phyloP scores from a whole-genome alignment of 2,113 vertebrate genomes.

The Heterocephalus glaber region DNA sequence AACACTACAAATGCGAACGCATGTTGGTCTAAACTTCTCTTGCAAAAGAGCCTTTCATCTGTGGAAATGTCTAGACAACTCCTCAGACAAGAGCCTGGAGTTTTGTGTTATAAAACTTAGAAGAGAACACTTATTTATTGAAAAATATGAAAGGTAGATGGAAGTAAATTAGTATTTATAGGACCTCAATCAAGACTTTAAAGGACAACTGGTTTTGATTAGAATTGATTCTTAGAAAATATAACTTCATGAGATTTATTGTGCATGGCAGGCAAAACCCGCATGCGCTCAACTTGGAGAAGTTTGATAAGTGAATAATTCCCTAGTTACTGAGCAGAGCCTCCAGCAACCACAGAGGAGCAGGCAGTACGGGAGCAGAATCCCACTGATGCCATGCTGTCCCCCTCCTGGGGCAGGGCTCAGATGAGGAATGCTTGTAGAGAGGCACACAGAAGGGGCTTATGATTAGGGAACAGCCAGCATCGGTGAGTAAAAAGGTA shows the following conservation, averaged over 20 bases:
- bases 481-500: too few relatives aligned
- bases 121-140: constrained; percentile 4
- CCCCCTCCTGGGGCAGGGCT: background rate
- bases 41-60: background rate
- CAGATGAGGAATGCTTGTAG: background rate
- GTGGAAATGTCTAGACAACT: background rate
- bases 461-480: background rate
- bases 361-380: background rate
- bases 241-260: background rate
- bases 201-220: constrained; percentile 13
- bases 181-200: background rate
- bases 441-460: background rate
- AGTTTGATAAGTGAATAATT: background rate
- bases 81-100: background rate
- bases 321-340: background rate
- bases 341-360: background rate
- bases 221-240: constrained; percentile 18
- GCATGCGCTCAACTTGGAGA: background rate
- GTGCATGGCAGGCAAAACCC: background rate
- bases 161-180: constrained; percentile 17
- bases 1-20: background rate
- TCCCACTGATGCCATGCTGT: background rate
- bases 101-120: constrained; percentile 1
- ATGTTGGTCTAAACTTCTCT: background rate
- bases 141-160: constrained; percentile 6